Evolutionary conservation across 2,888 invertebrate species (phyloP).

Genomic region (Drosophila siamana): DNA sequence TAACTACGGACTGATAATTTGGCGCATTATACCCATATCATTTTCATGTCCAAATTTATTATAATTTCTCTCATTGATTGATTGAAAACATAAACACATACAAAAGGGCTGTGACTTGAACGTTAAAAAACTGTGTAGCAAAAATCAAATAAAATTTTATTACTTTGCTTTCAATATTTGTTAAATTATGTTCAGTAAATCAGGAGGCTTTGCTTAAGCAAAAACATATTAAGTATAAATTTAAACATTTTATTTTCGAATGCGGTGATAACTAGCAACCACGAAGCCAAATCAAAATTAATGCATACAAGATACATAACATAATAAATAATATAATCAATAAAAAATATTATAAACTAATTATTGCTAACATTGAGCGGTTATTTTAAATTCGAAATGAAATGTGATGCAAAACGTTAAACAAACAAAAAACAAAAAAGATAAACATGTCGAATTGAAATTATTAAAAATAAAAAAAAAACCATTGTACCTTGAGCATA

Average conservation of each 20-base stretch:
- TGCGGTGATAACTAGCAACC: conserved; percentile 74
- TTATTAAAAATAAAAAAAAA: conserved; percentile 44
- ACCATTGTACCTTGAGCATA: conserved; percentile 78
- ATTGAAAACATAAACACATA: conserved; percentile 48
- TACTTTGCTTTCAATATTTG: conserved; percentile 13
- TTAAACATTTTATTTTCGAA: conserved; percentile 58
- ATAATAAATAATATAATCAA: conserved; percentile 34
- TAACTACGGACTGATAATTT: conserved; percentile 60
- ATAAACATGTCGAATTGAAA: conserved; percentile 68
- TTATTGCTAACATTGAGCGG: conserved; percentile 51
- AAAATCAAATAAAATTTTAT: conserved; percentile 63
- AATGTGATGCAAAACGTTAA: conserved; percentile 72
- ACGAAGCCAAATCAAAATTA: conserved; percentile 80
- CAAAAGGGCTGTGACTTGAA: conserved; percentile 78
- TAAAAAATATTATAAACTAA: conserved; percentile 45
- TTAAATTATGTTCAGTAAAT: conserved; percentile 12
- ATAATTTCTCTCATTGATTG: conserved; percentile 32
- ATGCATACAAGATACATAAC: conserved; percentile 54
- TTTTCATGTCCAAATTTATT: conserved; percentile 35
- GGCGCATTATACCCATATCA: conserved; percentile 50
- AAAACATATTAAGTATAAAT: conserved; percentile 38
- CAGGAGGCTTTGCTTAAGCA: conserved; percentile 22
- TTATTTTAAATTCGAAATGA: conserved; percentile 65
- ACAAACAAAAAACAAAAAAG: conserved; percentile 29
- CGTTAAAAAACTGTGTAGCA: conserved; percentile 59